Evolutionary conservation across 2,797 vertebrate genomes (phyloP).

Genomic region (Enteromius paludinosus): DNA sequence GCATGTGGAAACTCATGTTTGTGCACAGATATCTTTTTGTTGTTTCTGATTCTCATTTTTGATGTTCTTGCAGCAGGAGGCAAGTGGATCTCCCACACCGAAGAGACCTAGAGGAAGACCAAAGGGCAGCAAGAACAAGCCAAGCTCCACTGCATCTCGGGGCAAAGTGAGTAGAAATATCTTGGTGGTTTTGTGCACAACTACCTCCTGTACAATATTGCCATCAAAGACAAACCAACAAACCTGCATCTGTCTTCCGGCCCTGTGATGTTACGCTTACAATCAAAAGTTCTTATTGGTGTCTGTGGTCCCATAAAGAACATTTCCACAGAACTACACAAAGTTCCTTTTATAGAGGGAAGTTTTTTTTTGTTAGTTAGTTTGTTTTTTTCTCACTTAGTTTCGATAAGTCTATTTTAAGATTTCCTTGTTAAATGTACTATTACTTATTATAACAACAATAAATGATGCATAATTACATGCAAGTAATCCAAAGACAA

Average conservation of each 20-base stretch:
- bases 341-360: background rate
- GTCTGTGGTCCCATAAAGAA: background rate
- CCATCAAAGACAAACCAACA: background rate
- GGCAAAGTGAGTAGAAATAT: slow-evolving; percentile 80
- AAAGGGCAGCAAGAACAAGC: slow-evolving; percentile 96
- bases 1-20: background rate
- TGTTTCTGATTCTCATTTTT: background rate
- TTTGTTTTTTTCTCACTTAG: background rate
- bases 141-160: slow-evolving; percentile 72
- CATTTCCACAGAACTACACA: background rate
- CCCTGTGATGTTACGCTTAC: background rate
- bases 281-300: background rate
- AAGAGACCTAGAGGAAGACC: slow-evolving; percentile 93
- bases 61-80: slow-evolving; percentile 77
- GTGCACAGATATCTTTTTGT: background rate
- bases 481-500: background rate
- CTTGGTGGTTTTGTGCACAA: background rate
- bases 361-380: background rate
- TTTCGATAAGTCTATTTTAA: background rate
- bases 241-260: background rate
- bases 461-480: background rate
- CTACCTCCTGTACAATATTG: background rate
- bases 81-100: slow-evolving; percentile 89
- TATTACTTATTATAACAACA: background rate
- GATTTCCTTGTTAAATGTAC: background rate